Conservation (phyloP, 2,888 invertebrate genomes). For the Hartigia nigra region DNA sequence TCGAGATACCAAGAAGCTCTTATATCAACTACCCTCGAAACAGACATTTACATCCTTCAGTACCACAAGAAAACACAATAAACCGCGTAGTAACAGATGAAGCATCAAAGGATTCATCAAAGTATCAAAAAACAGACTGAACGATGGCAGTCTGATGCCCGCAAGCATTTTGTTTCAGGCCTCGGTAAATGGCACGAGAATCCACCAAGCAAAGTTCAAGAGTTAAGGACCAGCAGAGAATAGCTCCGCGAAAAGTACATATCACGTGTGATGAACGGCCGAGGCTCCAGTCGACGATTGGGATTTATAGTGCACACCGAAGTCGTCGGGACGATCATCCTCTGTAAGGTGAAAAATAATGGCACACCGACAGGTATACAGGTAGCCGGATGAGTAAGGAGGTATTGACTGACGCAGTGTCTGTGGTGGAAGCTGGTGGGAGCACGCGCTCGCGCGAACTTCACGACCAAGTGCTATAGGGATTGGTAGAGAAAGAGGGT, state of each 20-base stretch:
- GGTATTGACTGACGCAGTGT: conserved; percentile 44
- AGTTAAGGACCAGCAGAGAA: background rate
- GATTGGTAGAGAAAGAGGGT: conserved; percentile 18
- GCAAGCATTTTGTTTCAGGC: background rate
- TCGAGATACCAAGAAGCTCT: background rate
- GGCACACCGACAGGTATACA: background rate
- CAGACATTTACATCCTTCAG: background rate
- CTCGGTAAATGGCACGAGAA: background rate
- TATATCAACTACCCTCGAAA: background rate
- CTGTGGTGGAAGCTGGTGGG: conserved; percentile 14
- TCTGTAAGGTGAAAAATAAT: background rate
- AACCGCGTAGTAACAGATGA: background rate
- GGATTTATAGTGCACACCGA: background rate
- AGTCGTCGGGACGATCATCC: background rate
- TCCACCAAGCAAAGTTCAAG: background rate
- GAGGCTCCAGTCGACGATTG: background rate
- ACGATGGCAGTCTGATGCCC: background rate
- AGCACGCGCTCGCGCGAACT: conserved; percentile 44
- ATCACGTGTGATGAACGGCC: background rate
- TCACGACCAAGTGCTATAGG: conserved; percentile 25
- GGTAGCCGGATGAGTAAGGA: conserved; percentile 25
- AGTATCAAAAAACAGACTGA: background rate
- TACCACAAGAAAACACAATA: background rate
- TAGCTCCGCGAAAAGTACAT: background rate
- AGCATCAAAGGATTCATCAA: background rate